Conservation (phyloP, 2,888 invertebrate genomes). For the Caenorhabditis sp. region DNA sequence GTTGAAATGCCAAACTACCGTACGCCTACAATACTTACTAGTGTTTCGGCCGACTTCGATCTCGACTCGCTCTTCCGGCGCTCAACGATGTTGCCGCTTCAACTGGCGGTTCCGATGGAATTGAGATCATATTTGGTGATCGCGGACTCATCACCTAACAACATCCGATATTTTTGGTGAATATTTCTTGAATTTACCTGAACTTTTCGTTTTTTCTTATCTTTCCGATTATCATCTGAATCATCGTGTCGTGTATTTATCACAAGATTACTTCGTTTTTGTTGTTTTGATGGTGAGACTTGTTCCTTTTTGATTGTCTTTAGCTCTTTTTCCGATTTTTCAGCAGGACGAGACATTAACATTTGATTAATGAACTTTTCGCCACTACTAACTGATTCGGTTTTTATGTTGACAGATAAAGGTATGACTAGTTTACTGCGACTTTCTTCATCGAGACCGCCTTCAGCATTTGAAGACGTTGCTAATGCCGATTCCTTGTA, state of each 20-base stretch:
- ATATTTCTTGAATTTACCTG: slow-evolving; percentile 9
- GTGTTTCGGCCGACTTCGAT: slow-evolving; percentile 30
- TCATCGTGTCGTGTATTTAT: background rate
- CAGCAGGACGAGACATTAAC: background rate
- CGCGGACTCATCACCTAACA: slow-evolving; percentile 24
- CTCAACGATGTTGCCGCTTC: background rate
- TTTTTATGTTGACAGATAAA: background rate
- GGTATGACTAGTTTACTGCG: slow-evolving; percentile 1
- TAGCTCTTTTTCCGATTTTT: background rate
- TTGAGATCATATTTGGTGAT: slow-evolving; percentile 5
- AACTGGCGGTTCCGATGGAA: background rate
- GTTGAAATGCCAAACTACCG: slow-evolving; percentile 17
- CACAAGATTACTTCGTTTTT: background rate
- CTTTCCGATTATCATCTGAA: slow-evolving; percentile 17
- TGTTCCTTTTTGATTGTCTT: background rate
- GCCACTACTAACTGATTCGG: background rate
- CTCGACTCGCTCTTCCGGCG: slow-evolving; percentile 11
- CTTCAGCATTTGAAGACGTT: background rate
- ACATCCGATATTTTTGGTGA: background rate
- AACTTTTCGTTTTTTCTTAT: slow-evolving; percentile 23
- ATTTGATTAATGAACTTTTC: background rate
- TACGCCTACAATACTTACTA: slow-evolving; percentile 25
- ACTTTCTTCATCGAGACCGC: background rate
- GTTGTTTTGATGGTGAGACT: background rate
- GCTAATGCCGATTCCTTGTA: slow-evolving; percentile 16